Evolutionary conservation across 35 echinoderm and acorn worm genomes (phyloP).

Genomic region (Ophioderma brevispina): DNA sequence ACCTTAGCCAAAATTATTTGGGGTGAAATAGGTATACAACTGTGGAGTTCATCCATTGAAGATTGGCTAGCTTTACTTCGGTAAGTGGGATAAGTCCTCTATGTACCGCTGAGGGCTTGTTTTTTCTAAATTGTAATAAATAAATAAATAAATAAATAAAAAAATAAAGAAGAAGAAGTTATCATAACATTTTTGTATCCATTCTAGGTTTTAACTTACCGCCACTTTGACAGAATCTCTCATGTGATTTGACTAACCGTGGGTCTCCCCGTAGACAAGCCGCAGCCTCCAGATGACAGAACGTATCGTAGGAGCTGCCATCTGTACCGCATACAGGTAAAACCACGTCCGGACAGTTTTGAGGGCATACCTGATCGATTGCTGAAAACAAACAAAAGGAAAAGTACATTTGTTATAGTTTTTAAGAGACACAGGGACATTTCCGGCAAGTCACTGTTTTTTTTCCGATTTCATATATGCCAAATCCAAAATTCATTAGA

Average conservation of each 20-base stretch:
- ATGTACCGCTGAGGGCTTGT: too few species aligned
- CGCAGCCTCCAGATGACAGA: conserved; percentile 22
- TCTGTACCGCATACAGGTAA: conserved; percentile 58
- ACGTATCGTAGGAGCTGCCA: conserved; percentile 26
- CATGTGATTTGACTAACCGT: neutral
- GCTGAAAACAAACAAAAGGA: neutral
- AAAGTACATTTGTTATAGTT: neutral
- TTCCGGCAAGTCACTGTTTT: too few species aligned
- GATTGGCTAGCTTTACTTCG: too few species aligned
- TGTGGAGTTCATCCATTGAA: too few species aligned
- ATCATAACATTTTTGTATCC: neutral
- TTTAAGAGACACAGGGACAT: too few species aligned
- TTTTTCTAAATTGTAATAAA: too few species aligned
- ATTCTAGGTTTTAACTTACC: conserved; percentile 11
- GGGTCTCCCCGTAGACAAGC: conserved; percentile 6
- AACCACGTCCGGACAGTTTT: conserved; percentile 40
- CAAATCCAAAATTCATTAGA: too few species aligned
- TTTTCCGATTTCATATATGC: too few species aligned
- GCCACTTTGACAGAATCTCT: conserved; percentile 27
- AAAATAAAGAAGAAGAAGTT: neutral
- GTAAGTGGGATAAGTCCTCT: too few species aligned
- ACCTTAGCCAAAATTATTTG: neutral
- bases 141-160: neutral
- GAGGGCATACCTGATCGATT: conserved; percentile 34
- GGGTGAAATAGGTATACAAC: too few species aligned